Percentiles rank a stretch among this genome's conserved stretches.
phyloP scores from a whole-genome alignment of 1,140 invertebrate species.

The Gyrodactylus salaris region DNA sequence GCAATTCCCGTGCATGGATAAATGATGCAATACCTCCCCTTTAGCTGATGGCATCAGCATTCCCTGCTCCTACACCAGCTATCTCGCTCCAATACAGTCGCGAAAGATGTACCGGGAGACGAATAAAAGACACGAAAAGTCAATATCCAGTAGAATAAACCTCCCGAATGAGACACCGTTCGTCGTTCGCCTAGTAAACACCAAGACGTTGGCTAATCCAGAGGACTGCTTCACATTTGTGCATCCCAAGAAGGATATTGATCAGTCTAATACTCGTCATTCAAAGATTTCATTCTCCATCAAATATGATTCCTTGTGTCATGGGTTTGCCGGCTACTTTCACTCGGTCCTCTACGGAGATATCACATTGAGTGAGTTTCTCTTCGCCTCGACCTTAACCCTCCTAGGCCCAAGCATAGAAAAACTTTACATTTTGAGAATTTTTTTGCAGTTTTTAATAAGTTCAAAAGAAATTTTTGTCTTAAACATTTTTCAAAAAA shows the following conservation, averaged over 20 bases:
- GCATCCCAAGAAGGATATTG: constrained; percentile 34
- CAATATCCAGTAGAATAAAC: not conserved
- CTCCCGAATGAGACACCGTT: constrained; percentile 43
- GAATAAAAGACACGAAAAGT: not conserved
- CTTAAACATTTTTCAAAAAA: too few species aligned
- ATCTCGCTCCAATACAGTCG: constrained; percentile 47
- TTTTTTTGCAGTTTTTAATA: too few species aligned
- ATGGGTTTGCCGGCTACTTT: constrained; percentile 81
- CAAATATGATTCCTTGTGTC: constrained; percentile 37
- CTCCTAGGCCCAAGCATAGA: too few species aligned
- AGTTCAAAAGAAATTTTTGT: too few species aligned
- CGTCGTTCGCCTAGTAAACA: constrained; percentile 63
- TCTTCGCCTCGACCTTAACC: too few species aligned
- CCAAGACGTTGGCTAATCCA: constrained; percentile 39
- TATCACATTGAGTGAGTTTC: constrained; percentile 34
- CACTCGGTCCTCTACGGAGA: constrained; percentile 47
- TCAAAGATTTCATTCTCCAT: constrained; percentile 33
- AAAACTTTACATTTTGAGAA: too few species aligned
- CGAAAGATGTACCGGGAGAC: constrained; percentile 24
- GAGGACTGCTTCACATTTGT: constrained; percentile 48
- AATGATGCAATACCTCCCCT: too few species aligned
- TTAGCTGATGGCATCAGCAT: constrained; percentile 52
- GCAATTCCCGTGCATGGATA: too few species aligned
- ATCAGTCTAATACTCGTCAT: constrained; percentile 30
- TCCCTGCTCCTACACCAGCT: constrained; percentile 55